These are phyloP conservation scores for Pangasius mekongensis DNA, from an alignment of 2,797 vertebrate genomes.

Conservation along the genomic window DNA sequence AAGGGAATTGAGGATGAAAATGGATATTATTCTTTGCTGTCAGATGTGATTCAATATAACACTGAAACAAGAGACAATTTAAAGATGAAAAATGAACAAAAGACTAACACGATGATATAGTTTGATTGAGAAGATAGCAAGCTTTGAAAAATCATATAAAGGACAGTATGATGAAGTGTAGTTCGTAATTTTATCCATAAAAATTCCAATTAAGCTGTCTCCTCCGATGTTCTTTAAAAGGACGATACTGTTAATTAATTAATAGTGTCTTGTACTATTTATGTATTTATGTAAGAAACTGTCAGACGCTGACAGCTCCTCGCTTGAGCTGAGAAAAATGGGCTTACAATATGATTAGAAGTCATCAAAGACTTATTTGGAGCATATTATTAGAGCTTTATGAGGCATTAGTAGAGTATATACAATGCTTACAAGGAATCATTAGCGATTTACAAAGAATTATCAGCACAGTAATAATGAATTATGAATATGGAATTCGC, in stretches of 20 bases:
- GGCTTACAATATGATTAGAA: background rate
- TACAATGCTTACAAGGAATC: background rate
- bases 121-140: background rate
- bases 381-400: background rate
- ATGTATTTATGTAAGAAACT: background rate
- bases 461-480: background rate
- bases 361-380: background rate
- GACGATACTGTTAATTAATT: background rate
- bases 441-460: too few species aligned
- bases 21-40: background rate
- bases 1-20: background rate
- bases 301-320: background rate
- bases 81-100: background rate
- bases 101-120: background rate
- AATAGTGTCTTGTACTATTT: background rate
- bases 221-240: background rate
- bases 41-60: background rate
- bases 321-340: background rate
- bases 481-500: background rate
- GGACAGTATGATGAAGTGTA: background rate
- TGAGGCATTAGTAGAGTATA: background rate
- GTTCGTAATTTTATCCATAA: background rate
- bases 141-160: background rate
- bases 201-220: background rate
- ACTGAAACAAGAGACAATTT: background rate